These are phyloP conservation scores for Salvelinus alpinus DNA, from an alignment of 2,113 vertebrate genomes.

Conservation along the genomic window DNA sequence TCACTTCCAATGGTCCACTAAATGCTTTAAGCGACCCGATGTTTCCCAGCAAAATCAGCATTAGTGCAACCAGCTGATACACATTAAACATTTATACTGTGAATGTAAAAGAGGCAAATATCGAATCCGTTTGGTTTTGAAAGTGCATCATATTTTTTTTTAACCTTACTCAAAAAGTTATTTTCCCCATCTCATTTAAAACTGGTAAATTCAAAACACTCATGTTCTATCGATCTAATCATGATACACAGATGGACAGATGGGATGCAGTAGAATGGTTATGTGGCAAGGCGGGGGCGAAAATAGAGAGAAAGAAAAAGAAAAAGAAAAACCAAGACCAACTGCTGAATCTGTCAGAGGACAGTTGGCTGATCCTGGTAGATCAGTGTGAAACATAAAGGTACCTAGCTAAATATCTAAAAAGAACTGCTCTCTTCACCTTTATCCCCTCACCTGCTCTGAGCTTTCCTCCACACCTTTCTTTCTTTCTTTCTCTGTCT, in stretches of 20 bases:
- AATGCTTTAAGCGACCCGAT: not conserved
- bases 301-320: not conserved
- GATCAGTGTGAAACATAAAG: slow-evolving; percentile 1
- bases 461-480: not conserved
- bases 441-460: not conserved
- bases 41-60: not conserved
- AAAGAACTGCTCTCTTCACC: not conserved
- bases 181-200: too few relatives aligned
- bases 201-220: not conserved
- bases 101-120: not conserved
- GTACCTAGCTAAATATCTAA: not conserved
- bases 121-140: not conserved
- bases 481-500: too few relatives aligned
- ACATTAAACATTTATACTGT: not conserved
- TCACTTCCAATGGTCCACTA: not conserved
- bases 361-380: not conserved
- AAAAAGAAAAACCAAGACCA: not conserved
- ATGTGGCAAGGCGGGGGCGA: not conserved
- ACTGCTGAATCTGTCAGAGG: not conserved
- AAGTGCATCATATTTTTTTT: too few relatives aligned
- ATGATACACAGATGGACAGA: not conserved
- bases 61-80: not conserved
- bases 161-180: too few relatives aligned
- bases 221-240: not conserved
- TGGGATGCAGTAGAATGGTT: not conserved